Evolutionary conservation across 2,797 vertebrate species (phyloP).

Genomic region (Diglossa cyanea): DNA sequence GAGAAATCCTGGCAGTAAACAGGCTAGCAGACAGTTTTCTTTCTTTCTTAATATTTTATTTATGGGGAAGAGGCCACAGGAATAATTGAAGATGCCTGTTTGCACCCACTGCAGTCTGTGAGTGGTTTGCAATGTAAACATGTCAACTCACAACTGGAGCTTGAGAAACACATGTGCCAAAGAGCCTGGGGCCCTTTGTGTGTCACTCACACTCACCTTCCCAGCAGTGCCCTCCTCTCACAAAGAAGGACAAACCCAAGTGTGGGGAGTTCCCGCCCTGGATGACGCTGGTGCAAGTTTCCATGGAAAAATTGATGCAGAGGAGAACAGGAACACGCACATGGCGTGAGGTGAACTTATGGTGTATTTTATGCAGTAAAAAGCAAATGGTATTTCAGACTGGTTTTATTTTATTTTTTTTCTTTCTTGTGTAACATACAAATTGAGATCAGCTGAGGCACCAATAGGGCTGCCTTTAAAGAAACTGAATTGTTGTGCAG

Average conservation of each 20-base stretch:
- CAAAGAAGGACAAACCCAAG: background rate
- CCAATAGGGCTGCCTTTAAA: background rate
- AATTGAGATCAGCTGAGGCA: slow-evolving; percentile 49
- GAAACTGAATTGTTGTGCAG: background rate
- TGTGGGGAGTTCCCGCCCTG: rapidly evolving
- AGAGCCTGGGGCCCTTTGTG: background rate
- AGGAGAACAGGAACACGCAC: background rate
- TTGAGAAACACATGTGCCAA: background rate
- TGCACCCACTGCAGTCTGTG: slow-evolving; percentile 35
- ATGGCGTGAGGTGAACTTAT: slow-evolving; percentile 12
- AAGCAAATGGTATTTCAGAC: background rate
- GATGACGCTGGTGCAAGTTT: background rate
- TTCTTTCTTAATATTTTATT: slow-evolving; percentile 40
- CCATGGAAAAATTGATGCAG: background rate
- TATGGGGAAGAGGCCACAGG: background rate
- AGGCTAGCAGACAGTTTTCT: slow-evolving; percentile 4
- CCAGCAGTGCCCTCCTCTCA: background rate
- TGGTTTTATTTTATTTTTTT: background rate
- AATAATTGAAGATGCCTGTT: slow-evolving; percentile 57
- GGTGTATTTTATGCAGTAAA: background rate
- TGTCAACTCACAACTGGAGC: slow-evolving; percentile 10
- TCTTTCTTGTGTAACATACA: background rate
- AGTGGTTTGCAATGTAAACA: slow-evolving; percentile 61
- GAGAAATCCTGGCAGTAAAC: slow-evolving; percentile 20
- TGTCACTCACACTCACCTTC: slow-evolving; percentile 21